phyloP scores from a whole-genome alignment of 2,797 vertebrate genomes.

The Coranthus polyacanthus region DNA sequence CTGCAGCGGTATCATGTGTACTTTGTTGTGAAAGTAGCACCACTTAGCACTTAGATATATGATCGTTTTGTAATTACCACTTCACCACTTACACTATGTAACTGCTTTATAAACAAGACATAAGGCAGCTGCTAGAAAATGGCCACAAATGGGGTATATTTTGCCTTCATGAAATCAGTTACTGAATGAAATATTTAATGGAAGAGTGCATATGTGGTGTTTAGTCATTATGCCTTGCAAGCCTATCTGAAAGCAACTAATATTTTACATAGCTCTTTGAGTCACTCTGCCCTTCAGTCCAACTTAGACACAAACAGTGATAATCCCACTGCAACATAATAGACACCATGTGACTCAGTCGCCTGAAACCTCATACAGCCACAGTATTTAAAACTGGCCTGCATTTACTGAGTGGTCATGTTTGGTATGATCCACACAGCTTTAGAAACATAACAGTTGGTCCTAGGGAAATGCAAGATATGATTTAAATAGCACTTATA shows the following conservation, averaged over 20 bases:
- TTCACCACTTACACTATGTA: too few species aligned
- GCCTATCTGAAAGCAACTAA: conserved; percentile 31
- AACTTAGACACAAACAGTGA: conserved; percentile 18
- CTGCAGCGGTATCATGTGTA: too few species aligned
- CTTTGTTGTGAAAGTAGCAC: too few species aligned
- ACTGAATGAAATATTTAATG: not conserved
- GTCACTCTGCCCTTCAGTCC: conserved; percentile 13
- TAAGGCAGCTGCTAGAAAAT: not conserved
- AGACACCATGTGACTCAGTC: conserved; percentile 13
- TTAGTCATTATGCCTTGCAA: not conserved
- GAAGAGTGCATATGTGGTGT: not conserved
- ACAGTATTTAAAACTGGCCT: conserved; percentile 20
- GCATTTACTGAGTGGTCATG: not conserved
- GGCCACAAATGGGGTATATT: not conserved
- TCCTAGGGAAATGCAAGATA: not conserved
- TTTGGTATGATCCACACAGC: not conserved
- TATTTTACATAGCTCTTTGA: conserved; percentile 7
- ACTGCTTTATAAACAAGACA: conserved; percentile 6
- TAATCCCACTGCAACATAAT: conserved; percentile 39
- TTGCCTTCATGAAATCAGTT: too few species aligned
- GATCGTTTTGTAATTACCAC: not conserved
- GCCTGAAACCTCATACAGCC: conserved; percentile 38
- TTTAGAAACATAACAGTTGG: not conserved
- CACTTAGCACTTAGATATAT: conserved; percentile 8
- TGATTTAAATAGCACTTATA: not conserved